Percentiles rank a stretch among this genome's conserved stretches.
phyloP scores from a whole-genome alignment of 2,888 invertebrate species.

The Amphimallon solstitiale region DNA sequence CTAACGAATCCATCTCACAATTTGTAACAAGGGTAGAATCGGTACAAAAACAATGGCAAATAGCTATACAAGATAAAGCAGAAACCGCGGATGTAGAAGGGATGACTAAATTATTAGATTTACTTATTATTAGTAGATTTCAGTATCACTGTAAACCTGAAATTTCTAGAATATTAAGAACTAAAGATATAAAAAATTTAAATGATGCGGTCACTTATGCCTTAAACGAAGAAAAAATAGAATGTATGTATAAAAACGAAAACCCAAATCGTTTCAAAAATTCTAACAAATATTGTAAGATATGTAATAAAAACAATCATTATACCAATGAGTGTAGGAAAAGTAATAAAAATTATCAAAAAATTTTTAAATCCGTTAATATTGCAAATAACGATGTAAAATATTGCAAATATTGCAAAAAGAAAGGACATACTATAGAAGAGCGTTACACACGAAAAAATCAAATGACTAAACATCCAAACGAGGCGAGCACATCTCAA shows the following conservation, averaged over 20 bases:
- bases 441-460: conserved; percentile 42
- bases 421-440: conserved; percentile 39
- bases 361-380: too few species aligned
- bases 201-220: conserved; percentile 51
- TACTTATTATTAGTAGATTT: conserved; percentile 52
- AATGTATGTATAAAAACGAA: conserved; percentile 19
- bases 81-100: conserved; percentile 24
- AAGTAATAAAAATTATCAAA: too few species aligned
- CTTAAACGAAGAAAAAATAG: conserved; percentile 48
- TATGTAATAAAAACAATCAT: conserved; percentile 27
- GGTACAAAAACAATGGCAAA: too few species aligned
- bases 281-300: conserved; percentile 13
- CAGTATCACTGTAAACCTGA: conserved; percentile 3
- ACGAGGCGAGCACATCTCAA: too few species aligned
- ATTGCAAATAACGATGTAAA: too few species aligned
- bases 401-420: too few species aligned
- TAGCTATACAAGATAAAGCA: too few species aligned
- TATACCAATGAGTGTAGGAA: conserved; percentile 18
- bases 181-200: conserved; percentile 49
- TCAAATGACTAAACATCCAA: too few species aligned
- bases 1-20: too few species aligned
- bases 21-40: too few species aligned
- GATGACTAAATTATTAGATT: conserved; percentile 48
- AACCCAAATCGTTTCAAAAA: too few species aligned
- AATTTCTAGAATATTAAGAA: conserved; percentile 1